Evolutionary conservation across 2,888 invertebrate genomes (phyloP), one percentile per base, ranked within the genome.

Genomic region (Drosophila peninsularis): DNA sequence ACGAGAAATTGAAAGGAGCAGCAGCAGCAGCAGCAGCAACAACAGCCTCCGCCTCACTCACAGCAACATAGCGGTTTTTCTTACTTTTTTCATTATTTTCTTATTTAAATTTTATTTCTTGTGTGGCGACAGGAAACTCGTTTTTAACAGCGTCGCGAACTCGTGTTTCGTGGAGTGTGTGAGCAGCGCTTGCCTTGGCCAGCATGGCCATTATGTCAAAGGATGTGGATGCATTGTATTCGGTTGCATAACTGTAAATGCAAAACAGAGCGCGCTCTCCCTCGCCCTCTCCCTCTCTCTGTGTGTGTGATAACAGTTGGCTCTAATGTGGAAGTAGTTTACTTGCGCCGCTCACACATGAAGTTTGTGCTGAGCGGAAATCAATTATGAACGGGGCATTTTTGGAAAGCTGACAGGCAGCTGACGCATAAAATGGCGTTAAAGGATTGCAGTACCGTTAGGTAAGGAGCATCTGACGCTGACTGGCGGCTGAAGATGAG

Each of bases 1-100:
- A 66, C 80, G 79, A 81, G 84, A 86, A 84, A 84, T 81, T 81
- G 83, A 86, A 84, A 84, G 87, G 87, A 84, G 87, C 84, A 87
- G 60, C 72, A 80, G 58, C 72, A 45, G 58, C 62, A 19, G 62
- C 53, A 24, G 11, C 72, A 58, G 49, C 36, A 39, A 7, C 39
- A 6, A 32, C 55, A 45, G 42, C 49, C 52, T 24, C 24, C 37
- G 52, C 52, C 52, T 52, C 37, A 37, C 37, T 37, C 62, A 47
- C 11, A 63, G 75, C 78, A 71, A 71, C 69, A 78, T 86, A 86
- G 83, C 87, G 83, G 84, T 87, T 78, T 78, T 72, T 69, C 71
- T 58, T 67, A 56, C 80, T 54, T 52, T 49, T 50, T 69, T 67
- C 61, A 69, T 75, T 75, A 71, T 80, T 81, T 81, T 82, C 78